Percentiles rank a stretch among this genome's conserved stretches.
These are phyloP conservation scores for Varecia variegata DNA, from an alignment of 2,797 vertebrate species.

Conservation along the genomic window DNA sequence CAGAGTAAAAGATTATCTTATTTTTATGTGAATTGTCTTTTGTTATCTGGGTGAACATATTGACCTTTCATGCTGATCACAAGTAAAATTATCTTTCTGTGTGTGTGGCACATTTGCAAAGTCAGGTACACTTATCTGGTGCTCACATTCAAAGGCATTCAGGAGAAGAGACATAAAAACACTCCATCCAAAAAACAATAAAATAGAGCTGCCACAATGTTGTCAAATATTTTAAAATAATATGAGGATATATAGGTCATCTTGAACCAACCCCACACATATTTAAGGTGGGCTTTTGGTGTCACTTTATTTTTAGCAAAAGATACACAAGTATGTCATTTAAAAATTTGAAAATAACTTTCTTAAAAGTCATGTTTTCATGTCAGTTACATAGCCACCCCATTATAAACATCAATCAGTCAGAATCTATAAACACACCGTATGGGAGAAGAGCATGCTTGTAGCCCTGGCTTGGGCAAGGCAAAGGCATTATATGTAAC, in stretches of 20 bases:
- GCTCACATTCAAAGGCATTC: background rate
- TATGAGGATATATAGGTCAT: background rate
- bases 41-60: background rate
- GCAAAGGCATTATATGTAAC: no score
- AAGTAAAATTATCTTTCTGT: background rate
- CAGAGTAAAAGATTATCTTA: background rate
- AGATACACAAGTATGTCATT: background rate
- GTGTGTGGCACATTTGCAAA: background rate
- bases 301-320: background rate
- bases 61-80: background rate
- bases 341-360: constrained; percentile 39
- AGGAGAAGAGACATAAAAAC: background rate
- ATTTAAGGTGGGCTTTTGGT: background rate
- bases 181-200: background rate
- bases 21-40: background rate
- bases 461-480: no score
- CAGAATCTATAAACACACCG: background rate
- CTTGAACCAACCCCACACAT: background rate
- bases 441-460: no score
- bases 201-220: background rate
- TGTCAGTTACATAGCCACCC: background rate
- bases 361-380: constrained; percentile 24
- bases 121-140: background rate
- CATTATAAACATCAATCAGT: background rate
- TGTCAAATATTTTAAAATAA: constrained; percentile 11